phyloP scores from a whole-genome alignment of 2,113 vertebrate species.

The Ranitomeya imitator region DNA sequence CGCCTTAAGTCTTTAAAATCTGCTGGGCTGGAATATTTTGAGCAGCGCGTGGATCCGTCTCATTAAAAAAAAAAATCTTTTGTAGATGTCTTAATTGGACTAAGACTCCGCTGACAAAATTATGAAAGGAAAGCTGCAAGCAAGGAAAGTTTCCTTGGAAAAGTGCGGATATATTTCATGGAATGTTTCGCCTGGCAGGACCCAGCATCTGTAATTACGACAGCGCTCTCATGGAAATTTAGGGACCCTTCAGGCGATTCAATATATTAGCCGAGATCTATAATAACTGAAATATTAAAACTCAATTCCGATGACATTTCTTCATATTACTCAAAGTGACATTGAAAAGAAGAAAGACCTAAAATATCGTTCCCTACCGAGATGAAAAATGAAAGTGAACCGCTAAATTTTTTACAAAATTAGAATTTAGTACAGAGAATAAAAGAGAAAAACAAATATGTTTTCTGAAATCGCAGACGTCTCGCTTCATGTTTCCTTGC shows the following conservation, averaged over 20 bases:
- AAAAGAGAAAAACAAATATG: background rate
- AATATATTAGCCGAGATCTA: slow-evolving; percentile 38
- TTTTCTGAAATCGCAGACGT: background rate
- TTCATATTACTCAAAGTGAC: background rate
- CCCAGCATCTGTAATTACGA: slow-evolving; percentile 35
- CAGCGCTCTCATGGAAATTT: slow-evolving; percentile 32
- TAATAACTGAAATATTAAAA: slow-evolving; percentile 43
- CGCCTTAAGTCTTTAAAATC: slow-evolving; percentile 71
- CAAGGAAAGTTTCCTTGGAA: slow-evolving; percentile 72
- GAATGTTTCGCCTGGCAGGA: slow-evolving; percentile 9
- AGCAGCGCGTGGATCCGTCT: slow-evolving; percentile 79
- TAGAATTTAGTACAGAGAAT: background rate
- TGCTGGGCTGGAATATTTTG: slow-evolving; percentile 80
- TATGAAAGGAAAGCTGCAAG: slow-evolving; percentile 69
- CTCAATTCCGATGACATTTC: slow-evolving; percentile 1
- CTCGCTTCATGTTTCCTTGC: background rate
- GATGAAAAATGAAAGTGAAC: background rate
- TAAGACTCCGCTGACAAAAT: slow-evolving; percentile 70
- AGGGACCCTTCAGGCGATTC: slow-evolving; percentile 47
- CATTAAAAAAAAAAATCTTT: slow-evolving; percentile 74
- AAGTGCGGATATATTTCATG: slow-evolving; percentile 15
- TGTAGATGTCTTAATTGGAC: slow-evolving; percentile 79
- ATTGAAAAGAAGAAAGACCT: background rate
- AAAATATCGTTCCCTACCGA: background rate
- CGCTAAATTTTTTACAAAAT: background rate